These are phyloP conservation scores for Coracias cyanogaster DNA, from an alignment of 2,797 vertebrate genomes.

Conservation along the genomic window DNA sequence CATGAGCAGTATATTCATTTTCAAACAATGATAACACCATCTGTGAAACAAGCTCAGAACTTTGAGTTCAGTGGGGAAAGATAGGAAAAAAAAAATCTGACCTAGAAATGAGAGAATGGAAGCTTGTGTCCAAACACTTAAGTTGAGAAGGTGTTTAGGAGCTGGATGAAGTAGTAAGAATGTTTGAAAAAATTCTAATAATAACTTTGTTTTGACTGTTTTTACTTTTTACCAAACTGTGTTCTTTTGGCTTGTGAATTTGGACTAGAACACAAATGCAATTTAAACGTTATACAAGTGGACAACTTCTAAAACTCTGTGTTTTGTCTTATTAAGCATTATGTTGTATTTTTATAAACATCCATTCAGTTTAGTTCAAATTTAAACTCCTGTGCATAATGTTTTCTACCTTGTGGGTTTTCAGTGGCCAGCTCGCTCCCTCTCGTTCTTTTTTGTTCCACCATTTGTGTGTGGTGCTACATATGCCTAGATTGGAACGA, in stretches of 20 bases:
- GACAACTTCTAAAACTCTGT: background rate
- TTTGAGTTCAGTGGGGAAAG: background rate
- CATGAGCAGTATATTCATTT: background rate
- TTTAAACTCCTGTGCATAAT: background rate
- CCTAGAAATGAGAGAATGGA: background rate
- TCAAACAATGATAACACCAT: background rate
- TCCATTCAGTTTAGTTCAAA: background rate
- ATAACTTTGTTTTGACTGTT: background rate
- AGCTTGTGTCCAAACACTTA: background rate
- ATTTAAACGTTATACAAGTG: background rate
- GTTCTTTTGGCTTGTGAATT: background rate
- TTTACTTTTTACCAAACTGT: background rate
- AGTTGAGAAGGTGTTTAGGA: background rate
- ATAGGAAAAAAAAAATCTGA: background rate
- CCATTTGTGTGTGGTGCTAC: background rate
- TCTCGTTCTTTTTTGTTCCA: background rate
- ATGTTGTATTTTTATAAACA: background rate
- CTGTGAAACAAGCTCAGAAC: background rate
- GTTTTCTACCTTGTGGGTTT: background rate
- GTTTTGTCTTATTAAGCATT: background rate
- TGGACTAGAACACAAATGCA: background rate
- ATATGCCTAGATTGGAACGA: background rate
- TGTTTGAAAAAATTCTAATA: background rate
- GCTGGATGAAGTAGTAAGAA: background rate
- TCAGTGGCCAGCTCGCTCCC: accelerated